Conservation (phyloP, 2,797 vertebrate species). For the Anguilla obscura region DNA sequence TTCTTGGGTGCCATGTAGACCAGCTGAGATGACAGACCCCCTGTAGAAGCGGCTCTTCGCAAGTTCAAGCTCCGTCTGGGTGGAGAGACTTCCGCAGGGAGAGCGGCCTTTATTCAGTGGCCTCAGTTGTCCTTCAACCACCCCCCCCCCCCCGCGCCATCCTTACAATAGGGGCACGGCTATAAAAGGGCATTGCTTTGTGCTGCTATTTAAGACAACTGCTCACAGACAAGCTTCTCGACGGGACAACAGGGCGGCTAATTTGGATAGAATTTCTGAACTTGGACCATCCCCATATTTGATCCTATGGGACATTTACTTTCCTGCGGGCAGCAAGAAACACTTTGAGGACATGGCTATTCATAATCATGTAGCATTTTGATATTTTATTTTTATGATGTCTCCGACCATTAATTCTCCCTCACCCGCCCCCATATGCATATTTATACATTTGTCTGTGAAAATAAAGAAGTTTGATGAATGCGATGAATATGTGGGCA, state of each 20-base stretch:
- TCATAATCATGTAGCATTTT: not conserved
- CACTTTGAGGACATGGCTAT: not conserved
- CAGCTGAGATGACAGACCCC: constrained; percentile 37
- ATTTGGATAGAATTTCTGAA: constrained; percentile 44
- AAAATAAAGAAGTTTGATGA: not conserved
- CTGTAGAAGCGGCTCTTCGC: constrained; percentile 33
- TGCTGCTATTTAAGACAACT: constrained; percentile 88
- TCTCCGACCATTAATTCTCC: not conserved
- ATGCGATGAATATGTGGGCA: too few species aligned
- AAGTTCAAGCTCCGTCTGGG: constrained; percentile 49
- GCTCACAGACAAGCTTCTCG: constrained; percentile 61
- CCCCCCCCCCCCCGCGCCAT: constrained; percentile 43
- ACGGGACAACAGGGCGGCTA: constrained; percentile 46
- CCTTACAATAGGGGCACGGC: constrained; percentile 72
- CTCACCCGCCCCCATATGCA: not conserved
- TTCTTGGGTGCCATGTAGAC: constrained; percentile 90
- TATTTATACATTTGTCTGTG: not conserved
- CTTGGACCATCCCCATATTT: constrained; percentile 45
- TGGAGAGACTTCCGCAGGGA: constrained; percentile 44
- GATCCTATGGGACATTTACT: not conserved
- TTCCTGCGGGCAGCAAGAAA: not conserved
- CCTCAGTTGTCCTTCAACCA: constrained; percentile 62
- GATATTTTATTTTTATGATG: not conserved
- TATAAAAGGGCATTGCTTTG: constrained; percentile 87
- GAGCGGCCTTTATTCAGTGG: constrained; percentile 66